Conservation (phyloP, 1,140 invertebrate genomes). For the Diplogasteroides magnus region DNA sequence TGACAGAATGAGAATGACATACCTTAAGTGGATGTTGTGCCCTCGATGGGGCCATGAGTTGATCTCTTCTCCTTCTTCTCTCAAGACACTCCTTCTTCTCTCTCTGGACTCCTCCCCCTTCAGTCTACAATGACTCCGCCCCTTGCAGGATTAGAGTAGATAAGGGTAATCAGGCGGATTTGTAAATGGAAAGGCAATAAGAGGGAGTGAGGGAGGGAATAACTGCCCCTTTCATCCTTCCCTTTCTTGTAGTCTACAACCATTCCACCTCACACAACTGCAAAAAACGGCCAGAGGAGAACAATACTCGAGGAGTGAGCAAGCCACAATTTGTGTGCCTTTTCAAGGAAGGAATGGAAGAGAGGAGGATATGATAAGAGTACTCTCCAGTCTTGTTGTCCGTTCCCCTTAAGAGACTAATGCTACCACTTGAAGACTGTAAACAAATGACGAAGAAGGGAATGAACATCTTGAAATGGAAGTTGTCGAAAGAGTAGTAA, state of each 20-base stretch:
- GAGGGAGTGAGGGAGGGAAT: neutral
- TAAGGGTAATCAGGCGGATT: neutral
- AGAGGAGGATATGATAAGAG: neutral
- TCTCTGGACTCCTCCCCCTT: neutral
- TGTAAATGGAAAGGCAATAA: neutral
- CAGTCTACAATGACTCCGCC: no score
- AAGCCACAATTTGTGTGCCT: no score
- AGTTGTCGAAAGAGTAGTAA: neutral
- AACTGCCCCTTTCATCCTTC: no score
- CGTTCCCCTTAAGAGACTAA: no score
- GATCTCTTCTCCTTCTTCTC: neutral
- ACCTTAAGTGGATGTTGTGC: no score
- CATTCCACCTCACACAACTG: no score
- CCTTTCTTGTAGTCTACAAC: no score
- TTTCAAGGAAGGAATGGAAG: neutral
- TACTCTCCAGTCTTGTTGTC: neutral
- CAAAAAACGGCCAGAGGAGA: no score
- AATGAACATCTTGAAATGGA: neutral
- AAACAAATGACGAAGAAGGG: neutral
- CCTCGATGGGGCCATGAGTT: neutral
- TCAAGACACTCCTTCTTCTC: conserved; percentile 8
- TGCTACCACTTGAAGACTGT: no score
- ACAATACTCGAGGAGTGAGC: no score
- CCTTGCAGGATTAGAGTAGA: neutral
- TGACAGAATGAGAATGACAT: no score